Conservation (phyloP, 2,113 vertebrate species). For the Cephalopholis sonnerati region DNA sequence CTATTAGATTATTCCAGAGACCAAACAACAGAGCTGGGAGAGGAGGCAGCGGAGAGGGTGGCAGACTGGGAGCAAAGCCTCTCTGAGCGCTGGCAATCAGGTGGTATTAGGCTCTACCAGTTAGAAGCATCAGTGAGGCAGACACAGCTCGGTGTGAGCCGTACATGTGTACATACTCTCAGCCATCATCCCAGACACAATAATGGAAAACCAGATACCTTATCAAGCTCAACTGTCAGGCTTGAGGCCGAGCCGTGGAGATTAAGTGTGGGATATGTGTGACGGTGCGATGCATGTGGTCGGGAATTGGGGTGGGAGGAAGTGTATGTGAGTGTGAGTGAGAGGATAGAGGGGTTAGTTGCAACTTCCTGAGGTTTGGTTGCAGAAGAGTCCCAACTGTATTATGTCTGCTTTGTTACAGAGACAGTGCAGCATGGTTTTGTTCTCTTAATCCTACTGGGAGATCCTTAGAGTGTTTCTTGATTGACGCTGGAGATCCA, state of each 20-base stretch:
- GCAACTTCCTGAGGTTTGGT: constrained; percentile 54
- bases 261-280: constrained; percentile 74
- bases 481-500: constrained; percentile 76
- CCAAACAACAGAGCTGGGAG: constrained; percentile 64
- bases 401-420: constrained; percentile 62
- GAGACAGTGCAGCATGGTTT: constrained; percentile 40
- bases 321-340: constrained; percentile 25
- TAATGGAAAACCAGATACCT: constrained; percentile 79
- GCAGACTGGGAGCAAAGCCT: constrained; percentile 70
- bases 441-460: constrained; percentile 56
- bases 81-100: constrained; percentile 74
- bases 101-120: constrained; percentile 74
- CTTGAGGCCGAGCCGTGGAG: constrained; percentile 62
- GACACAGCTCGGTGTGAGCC: constrained; percentile 63
- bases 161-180: constrained; percentile 77
- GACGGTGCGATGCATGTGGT: constrained; percentile 61
- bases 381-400: constrained; percentile 56
- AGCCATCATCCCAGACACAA: constrained; percentile 77
- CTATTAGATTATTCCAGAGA: constrained; percentile 80
- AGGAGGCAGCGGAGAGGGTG: constrained; percentile 58
- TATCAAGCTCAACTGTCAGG: constrained; percentile 81
- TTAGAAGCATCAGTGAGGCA: constrained; percentile 65
- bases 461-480: constrained; percentile 64
- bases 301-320: constrained; percentile 32
- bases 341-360: constrained; percentile 45